phyloP scores from a whole-genome alignment of 2,113 vertebrate genomes.

The Platysternon megacephalum region DNA sequence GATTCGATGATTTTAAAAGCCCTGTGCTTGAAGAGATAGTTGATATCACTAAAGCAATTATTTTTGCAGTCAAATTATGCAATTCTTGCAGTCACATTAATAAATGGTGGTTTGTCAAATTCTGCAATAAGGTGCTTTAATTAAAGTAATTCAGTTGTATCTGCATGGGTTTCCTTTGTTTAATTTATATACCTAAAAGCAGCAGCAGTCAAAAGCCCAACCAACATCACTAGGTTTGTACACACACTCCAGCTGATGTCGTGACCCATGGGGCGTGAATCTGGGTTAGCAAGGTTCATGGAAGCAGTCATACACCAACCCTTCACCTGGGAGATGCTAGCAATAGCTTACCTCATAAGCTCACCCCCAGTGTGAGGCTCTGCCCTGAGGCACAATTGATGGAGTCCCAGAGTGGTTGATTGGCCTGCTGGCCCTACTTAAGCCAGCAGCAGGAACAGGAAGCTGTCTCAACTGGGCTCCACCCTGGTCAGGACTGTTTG shows the following conservation, averaged over 20 bases:
- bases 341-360: no score
- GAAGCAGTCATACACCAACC: background rate
- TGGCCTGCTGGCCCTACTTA: background rate
- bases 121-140: background rate
- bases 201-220: background rate
- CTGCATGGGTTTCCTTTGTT: background rate
- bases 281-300: background rate
- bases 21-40: background rate
- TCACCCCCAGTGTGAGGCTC: no score
- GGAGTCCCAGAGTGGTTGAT: background rate
- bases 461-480: background rate
- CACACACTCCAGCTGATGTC: background rate
- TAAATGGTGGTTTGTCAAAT: background rate
- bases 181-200: background rate
- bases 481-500: background rate
- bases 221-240: background rate
- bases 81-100: constrained; percentile 30
- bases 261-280: background rate
- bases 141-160: background rate
- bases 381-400: background rate
- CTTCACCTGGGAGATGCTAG: no score
- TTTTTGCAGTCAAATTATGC: constrained; percentile 26
- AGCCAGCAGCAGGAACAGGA: background rate
- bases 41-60: constrained; percentile 24
- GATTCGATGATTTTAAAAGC: constrained; percentile 54